These are phyloP conservation scores for Cartodere bifasciata DNA, from an alignment of 2,888 invertebrate genomes.

Conservation along the genomic window DNA sequence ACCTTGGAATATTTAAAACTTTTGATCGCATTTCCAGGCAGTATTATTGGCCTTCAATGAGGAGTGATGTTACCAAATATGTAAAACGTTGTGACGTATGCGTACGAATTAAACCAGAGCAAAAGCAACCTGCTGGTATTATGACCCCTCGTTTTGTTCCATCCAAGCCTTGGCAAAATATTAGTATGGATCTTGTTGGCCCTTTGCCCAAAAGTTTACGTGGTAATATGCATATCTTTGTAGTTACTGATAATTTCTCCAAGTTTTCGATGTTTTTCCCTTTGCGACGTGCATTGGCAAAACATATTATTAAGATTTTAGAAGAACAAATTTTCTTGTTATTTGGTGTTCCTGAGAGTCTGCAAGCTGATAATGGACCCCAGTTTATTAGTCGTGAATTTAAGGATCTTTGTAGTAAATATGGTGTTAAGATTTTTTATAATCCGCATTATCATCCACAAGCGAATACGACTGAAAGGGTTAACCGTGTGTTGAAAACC, in stretches of 20 bases:
- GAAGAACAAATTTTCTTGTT: slow-evolving; percentile 17
- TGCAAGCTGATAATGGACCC: slow-evolving; percentile 20
- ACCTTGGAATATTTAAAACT: too few species aligned
- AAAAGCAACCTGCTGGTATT: slow-evolving; percentile 5
- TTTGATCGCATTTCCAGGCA: too few species aligned
- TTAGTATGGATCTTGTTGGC: slow-evolving; percentile 14
- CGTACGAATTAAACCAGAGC: slow-evolving; percentile 3
- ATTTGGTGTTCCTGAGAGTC: slow-evolving; percentile 18
- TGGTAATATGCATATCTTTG: slow-evolving; percentile 13
- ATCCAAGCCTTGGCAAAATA: slow-evolving; percentile 13
- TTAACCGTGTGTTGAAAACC: slow-evolving; percentile 21
- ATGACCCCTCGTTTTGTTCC: slow-evolving; percentile 4
- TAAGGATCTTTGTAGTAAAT: slow-evolving; percentile 8
- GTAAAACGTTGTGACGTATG: slow-evolving; percentile 9
- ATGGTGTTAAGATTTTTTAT: slow-evolving; percentile 10
- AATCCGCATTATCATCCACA: slow-evolving; percentile 22
- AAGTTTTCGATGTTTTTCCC: slow-evolving; percentile 18
- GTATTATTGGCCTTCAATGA: too few species aligned
- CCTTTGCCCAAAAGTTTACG: slow-evolving; percentile 9
- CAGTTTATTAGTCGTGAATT: slow-evolving; percentile 16
- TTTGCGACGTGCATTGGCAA: slow-evolving; percentile 14
- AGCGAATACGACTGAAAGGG: slow-evolving; percentile 23
- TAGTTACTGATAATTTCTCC: slow-evolving; percentile 14
- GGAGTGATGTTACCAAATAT: slow-evolving; percentile 9
- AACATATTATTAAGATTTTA: slow-evolving; percentile 9